Percentiles rank a stretch among this genome's conserved stretches.
phyloP scores from a whole-genome alignment of 35 echinoderm and acorn worm genomes.

The Lytechinus pictus region DNA sequence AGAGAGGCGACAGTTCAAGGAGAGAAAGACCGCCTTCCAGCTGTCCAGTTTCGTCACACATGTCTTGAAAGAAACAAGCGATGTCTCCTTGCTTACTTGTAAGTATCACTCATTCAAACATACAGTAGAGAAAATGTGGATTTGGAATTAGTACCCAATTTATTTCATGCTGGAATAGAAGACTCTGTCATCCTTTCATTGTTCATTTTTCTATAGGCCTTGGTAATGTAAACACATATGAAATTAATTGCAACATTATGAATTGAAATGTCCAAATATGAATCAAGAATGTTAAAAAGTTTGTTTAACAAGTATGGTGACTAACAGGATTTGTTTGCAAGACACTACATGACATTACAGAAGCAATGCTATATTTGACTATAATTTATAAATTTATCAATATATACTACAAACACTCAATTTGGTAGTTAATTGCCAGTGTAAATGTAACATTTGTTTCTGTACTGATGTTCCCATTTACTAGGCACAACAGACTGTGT shows the following conservation, averaged over 20 bases:
- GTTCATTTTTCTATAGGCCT: background rate
- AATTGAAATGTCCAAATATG: too few relatives aligned
- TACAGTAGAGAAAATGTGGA: too few relatives aligned
- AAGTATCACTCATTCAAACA: constrained; percentile 11
- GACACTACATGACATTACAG: too few relatives aligned
- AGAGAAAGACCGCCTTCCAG: constrained; percentile 69
- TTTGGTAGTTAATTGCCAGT: background rate
- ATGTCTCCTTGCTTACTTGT: constrained; percentile 96
- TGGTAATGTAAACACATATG: too few relatives aligned
- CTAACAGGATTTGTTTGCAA: too few relatives aligned
- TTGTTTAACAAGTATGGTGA: too few relatives aligned
- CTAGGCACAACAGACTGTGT: constrained; percentile 83
- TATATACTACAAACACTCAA: too few relatives aligned
- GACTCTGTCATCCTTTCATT: background rate
- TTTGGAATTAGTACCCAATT: background rate
- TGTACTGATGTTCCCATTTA: background rate
- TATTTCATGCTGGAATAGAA: background rate
- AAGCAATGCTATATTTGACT: too few relatives aligned
- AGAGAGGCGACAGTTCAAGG: constrained; percentile 79
- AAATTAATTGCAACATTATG: too few relatives aligned
- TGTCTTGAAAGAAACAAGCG: constrained; percentile 92
- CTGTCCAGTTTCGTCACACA: constrained; percentile 92
- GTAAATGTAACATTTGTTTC: background rate
- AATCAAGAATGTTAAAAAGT: too few relatives aligned
- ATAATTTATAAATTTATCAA: too few relatives aligned